Conservation (phyloP, 2,888 invertebrate species). For the Agrochola lychnidis region DNA sequence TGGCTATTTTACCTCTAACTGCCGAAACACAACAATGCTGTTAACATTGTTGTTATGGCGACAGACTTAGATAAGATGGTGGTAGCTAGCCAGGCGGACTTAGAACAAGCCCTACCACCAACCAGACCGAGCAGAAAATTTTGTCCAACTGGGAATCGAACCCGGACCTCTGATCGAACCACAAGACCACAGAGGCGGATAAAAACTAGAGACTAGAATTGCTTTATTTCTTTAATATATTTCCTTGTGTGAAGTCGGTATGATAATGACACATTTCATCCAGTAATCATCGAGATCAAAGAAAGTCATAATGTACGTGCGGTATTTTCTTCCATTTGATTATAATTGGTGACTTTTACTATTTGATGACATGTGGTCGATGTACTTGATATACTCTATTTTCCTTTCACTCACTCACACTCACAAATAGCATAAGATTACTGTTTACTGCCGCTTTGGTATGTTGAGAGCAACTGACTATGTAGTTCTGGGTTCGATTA, state of each 20-base stretch:
- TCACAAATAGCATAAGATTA: not conserved
- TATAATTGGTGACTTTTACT: slow-evolving; percentile 44
- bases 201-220: not conserved
- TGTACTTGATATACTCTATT: slow-evolving; percentile 5
- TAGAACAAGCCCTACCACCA: no score
- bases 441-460: not conserved
- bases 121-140: no score
- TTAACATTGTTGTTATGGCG: no score
- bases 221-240: slow-evolving; percentile 4
- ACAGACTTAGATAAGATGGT: no score
- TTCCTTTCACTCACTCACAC: slow-evolving; percentile 41
- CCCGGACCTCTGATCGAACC: no score
- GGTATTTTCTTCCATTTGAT: slow-evolving; percentile 11
- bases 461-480: not conserved
- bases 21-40: no score
- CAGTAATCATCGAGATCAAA: slow-evolving; percentile 25
- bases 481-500: not conserved
- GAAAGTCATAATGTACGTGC: slow-evolving; percentile 33
- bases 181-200: no score
- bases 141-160: no score
- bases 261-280: not conserved
- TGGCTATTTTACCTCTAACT: no score
- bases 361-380: slow-evolving; percentile 24
- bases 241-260: slow-evolving; percentile 15
- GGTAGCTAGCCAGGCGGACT: no score